Evolutionary conservation across 53 echinoderm and acorn worm genomes (phyloP).

Genomic region (Zoroaster sp.): DNA sequence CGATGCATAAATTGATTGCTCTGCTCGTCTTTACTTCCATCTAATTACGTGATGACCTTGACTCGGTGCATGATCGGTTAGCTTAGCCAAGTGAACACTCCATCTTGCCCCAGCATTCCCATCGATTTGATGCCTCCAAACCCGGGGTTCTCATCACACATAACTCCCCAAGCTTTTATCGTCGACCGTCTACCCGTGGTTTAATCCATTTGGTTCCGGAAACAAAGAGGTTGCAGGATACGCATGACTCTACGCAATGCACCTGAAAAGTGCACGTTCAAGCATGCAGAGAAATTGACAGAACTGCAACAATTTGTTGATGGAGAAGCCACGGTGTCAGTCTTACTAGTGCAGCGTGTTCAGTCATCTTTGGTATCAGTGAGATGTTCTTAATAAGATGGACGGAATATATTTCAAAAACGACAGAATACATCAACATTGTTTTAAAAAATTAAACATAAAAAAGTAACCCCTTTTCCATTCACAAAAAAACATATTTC

Average conservation of each 20-base stretch:
- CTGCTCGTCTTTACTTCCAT: background rate
- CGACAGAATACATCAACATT: no score
- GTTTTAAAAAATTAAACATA: no score
- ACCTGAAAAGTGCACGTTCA: background rate
- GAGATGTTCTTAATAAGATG: no score
- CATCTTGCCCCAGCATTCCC: background rate
- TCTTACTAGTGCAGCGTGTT: background rate
- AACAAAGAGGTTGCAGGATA: background rate
- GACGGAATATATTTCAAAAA: no score
- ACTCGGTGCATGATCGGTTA: slow-evolving; percentile 12
- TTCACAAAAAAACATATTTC: no score
- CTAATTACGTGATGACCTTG: slow-evolving; percentile 23
- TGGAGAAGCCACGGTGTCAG: background rate
- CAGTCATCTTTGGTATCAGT: no score
- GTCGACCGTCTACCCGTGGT: background rate
- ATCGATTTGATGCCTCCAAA: background rate
- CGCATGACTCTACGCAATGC: background rate
- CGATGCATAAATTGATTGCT: slow-evolving; percentile 17
- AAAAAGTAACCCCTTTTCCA: no score
- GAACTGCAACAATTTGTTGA: background rate
- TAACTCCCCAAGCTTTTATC: background rate
- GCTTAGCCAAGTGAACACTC: background rate
- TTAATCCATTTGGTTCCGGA: slow-evolving; percentile 20
- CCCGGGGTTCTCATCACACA: background rate
- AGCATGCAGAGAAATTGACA: background rate